Base-by-base conservation (phyloP, 2,797 vertebrate genomes). In the Tiaroga cobitis region DNA sequence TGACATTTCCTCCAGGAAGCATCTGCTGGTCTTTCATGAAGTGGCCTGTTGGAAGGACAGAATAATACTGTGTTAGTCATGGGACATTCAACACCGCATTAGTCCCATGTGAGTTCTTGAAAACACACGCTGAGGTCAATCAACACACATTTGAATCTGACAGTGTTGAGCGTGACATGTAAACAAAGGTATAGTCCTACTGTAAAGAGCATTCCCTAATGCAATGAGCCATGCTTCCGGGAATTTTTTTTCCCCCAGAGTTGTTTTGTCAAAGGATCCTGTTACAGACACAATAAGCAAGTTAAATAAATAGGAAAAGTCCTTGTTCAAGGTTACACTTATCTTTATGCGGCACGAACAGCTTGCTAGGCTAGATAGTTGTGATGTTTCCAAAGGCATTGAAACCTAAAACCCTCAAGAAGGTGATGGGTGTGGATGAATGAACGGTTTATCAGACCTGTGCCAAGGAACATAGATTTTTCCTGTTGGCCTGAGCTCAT, bases 1-100 rank as follows among this genome's bases (percentile, higher is more conserved):
- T 65, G 43, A 32, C 84, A 90, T 91, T 96, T 96, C 95, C 95
- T 92, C 80, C 91, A 94, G 95, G 95, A 96, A 96, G 93, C 91
- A 93, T 94, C 94, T 95, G 91, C 84, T 86, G 93, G 80, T 82
- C 87, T 63, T 56, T 89, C 83, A 92, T 91, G 92, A 92, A 91
- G 82, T 81, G 76, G 80, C 41, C 73, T 75, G 88, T 82, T 43
- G 63, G 72, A 84, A 67, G 85, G 24, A 81, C 21, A 81, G 70
- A 81, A 83, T 83, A 87, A 70, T 75, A 87, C 68, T 41, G 56
- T 39, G 49, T 84, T 68, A 81, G 43, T 80, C 79, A 46, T 67
- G 49, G 78, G 51, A 85, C 56, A 84, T 70, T 85, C 59, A 81
- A 85, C 41, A 59, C 56, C 13, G 29, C 41, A 69, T 80, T 51